A percentile compares a stretch with the other conserved stretches of the same genome.
Evolutionary conservation across 2,888 invertebrate species (phyloP).

Genomic region (Zele albiditarsus): DNA sequence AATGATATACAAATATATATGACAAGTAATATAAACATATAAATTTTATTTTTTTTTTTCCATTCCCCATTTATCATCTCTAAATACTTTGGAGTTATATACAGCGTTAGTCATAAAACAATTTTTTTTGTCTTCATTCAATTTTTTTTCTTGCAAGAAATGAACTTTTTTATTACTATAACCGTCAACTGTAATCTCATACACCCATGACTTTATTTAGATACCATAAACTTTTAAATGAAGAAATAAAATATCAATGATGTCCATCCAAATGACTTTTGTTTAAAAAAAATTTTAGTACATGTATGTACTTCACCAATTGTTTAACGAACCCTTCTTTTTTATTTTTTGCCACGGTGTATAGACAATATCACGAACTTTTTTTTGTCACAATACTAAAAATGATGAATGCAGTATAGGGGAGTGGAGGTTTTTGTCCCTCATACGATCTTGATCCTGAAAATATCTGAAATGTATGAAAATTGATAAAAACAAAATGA

Average conservation of each 20-base stretch:
- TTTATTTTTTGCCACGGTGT: not conserved
- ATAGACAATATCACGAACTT: too few relatives aligned
- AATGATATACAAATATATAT: constrained; percentile 2
- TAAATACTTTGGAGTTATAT: not conserved
- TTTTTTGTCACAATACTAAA: too few relatives aligned
- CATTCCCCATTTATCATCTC: not conserved
- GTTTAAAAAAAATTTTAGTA: not conserved
- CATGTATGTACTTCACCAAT: not conserved
- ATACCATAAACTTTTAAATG: not conserved
- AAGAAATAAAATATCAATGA: not conserved
- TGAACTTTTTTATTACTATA: not conserved
- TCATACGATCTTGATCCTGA: too few relatives aligned
- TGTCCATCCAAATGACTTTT: not conserved
- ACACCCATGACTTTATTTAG: not conserved
- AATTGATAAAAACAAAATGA: too few relatives aligned
- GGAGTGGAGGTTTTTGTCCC: too few relatives aligned
- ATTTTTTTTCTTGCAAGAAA: not conserved
- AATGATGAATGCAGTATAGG: too few relatives aligned
- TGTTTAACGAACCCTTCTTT: not conserved
- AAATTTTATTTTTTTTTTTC: not conserved
- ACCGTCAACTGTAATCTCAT: not conserved
- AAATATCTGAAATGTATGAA: too few relatives aligned
- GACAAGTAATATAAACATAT: not conserved
- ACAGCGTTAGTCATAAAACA: not conserved
- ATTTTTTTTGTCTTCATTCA: not conserved